Evolutionary conservation across 1,140 invertebrate genomes (phyloP).

Genomic region (Semibalanus balanoides): DNA sequence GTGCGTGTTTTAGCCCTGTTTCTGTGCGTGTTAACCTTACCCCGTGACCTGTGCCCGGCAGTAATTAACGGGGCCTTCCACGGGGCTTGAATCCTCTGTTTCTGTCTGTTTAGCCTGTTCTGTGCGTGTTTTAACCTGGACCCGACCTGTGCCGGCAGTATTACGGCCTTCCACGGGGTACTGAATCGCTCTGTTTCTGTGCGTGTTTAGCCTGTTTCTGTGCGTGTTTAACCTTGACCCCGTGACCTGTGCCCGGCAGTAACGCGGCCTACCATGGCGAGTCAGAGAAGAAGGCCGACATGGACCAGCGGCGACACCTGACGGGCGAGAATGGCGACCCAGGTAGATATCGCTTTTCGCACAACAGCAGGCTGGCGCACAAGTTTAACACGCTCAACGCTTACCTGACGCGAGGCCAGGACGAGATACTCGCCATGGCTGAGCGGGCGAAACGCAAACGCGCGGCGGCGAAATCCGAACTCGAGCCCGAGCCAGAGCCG

Average conservation of each 20-base stretch:
- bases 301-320: conserved; percentile 71
- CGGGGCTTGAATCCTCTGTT: too few species aligned
- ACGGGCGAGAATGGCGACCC: conserved; percentile 36
- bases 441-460: background rate
- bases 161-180: too few species aligned
- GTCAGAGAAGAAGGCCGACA: conserved; percentile 77
- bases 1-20: too few species aligned
- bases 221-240: too few species aligned
- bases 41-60: too few species aligned
- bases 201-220: too few species aligned
- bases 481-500: background rate
- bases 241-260: conserved; percentile 32
- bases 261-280: conserved; percentile 93
- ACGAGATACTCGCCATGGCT: background rate
- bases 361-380: background rate
- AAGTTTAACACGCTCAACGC: background rate
- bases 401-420: background rate
- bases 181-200: too few species aligned
- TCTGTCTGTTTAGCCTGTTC: too few species aligned
- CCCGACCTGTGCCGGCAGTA: too few species aligned
- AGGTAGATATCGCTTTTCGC: background rate
- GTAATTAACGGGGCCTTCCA: too few species aligned
- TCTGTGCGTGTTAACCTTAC: too few species aligned
- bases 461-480: background rate
- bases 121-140: too few species aligned